Conservation (phyloP, 2,113 vertebrate genomes). For the Laticauda colubrina region DNA sequence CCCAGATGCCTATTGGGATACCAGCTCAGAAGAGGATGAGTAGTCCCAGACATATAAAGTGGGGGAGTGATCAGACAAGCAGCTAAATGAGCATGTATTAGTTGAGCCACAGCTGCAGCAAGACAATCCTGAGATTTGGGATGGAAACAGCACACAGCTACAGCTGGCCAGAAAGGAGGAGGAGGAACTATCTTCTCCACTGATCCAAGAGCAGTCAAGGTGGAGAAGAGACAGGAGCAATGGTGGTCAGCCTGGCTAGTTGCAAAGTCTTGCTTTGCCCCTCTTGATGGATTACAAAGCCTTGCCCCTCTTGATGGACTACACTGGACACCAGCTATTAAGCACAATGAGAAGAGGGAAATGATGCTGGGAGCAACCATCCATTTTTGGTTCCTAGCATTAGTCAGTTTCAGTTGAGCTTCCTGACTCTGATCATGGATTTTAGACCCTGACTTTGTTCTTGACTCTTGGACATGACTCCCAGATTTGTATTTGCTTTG, state of each 20-base stretch:
- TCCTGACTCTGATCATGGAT: background rate
- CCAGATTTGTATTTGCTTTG: background rate
- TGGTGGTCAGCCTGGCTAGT: background rate
- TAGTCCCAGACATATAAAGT: too few relatives aligned
- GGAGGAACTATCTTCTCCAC: too few relatives aligned
- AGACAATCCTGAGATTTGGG: too few relatives aligned
- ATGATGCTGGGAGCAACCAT: background rate
- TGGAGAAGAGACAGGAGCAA: background rate
- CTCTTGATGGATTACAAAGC: too few relatives aligned
- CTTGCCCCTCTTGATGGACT: background rate
- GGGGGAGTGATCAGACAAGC: too few relatives aligned
- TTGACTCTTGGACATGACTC: background rate
- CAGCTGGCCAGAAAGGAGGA: too few relatives aligned
- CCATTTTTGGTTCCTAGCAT: too few relatives aligned
- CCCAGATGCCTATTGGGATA: too few relatives aligned
- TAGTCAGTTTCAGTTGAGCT: background rate
- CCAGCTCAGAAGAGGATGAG: too few relatives aligned
- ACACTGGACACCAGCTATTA: background rate
- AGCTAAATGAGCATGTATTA: too few relatives aligned
- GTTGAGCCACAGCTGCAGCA: too few relatives aligned
- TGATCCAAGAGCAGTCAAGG: background rate
- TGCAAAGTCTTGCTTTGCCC: background rate
- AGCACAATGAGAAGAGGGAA: background rate
- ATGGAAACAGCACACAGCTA: too few relatives aligned
- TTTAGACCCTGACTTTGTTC: background rate